phyloP scores from a whole-genome alignment of 2,888 invertebrate species.

The Conops quadrifasciatus region DNA sequence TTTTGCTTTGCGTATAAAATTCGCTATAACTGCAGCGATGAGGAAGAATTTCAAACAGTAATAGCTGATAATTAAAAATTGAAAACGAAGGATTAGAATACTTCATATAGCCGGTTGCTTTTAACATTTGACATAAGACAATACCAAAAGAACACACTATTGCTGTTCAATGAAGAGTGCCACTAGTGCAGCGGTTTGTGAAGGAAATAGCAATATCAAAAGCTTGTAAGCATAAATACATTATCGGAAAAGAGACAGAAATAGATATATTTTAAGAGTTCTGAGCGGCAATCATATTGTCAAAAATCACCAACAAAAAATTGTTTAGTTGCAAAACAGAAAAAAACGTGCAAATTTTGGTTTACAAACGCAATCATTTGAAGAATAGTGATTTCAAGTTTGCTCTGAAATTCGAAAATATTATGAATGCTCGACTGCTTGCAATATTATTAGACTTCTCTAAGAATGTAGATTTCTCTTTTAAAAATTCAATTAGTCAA shows the following conservation, averaged over 20 bases:
- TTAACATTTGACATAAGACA: neutral
- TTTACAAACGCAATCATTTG: neutral
- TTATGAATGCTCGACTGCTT: neutral
- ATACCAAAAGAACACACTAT: neutral
- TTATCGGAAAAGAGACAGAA: neutral
- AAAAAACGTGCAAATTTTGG: constrained; percentile 21
- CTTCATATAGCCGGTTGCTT: too few relatives aligned
- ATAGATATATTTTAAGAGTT: neutral
- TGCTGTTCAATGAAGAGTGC: neutral
- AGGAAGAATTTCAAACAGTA: neutral
- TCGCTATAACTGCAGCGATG: constrained; percentile 2
- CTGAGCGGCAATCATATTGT: constrained; percentile 2
- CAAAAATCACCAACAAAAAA: constrained; percentile 5
- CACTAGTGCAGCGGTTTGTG: too few relatives aligned
- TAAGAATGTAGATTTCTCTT: too few relatives aligned
- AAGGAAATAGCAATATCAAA: too few relatives aligned
- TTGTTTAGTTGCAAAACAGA: constrained; percentile 15
- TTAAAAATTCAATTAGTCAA: neutral
- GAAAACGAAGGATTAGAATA: too few relatives aligned
- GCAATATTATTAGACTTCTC: neutral
- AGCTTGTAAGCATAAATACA: neutral
- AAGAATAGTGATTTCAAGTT: neutral
- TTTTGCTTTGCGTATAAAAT: constrained; percentile 29
- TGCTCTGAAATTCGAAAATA: neutral
- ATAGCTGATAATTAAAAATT: neutral